A percentile compares a stretch with the other conserved stretches of the same genome.
phyloP scores from a whole-genome alignment of 2,113 vertebrate species.

The Lonchura striata region DNA sequence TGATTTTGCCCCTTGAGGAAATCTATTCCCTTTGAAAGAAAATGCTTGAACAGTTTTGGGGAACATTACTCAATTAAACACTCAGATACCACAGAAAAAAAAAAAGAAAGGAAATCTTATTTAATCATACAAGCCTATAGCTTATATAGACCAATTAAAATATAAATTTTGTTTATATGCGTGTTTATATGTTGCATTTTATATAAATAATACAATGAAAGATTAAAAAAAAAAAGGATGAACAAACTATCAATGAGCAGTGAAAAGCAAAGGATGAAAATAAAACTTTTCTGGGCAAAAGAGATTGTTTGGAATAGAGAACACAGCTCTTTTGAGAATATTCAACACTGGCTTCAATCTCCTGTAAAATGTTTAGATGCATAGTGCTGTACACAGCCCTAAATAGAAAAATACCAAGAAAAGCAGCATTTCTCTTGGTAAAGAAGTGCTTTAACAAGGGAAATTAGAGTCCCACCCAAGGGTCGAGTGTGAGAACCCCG shows the following conservation, averaged over 20 bases:
- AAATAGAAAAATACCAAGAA: neutral
- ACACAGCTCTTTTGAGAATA: neutral
- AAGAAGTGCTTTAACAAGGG: neutral
- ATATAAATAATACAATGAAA: neutral
- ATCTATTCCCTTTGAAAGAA: neutral
- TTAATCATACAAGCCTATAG: neutral
- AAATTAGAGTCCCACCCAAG: neutral
- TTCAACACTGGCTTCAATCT: neutral
- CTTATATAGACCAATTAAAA: neutral
- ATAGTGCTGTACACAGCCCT: too few relatives aligned
- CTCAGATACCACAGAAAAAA: neutral
- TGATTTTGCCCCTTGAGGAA: neutral
- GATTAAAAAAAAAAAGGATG: neutral
- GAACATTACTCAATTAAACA: neutral
- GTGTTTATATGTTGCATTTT: neutral
- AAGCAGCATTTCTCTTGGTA: neutral
- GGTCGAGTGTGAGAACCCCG: too few relatives aligned
- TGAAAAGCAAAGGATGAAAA: neutral
- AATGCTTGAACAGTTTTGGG: neutral
- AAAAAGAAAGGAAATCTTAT: fast-evolving
- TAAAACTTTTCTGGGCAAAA: neutral
- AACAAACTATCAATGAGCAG: neutral
- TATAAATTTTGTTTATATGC: neutral
- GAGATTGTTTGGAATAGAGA: neutral
- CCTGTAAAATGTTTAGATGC: neutral